Base-by-base conservation (phyloP, 2,888 invertebrate species). In the Ophion ventricosus region DNA sequence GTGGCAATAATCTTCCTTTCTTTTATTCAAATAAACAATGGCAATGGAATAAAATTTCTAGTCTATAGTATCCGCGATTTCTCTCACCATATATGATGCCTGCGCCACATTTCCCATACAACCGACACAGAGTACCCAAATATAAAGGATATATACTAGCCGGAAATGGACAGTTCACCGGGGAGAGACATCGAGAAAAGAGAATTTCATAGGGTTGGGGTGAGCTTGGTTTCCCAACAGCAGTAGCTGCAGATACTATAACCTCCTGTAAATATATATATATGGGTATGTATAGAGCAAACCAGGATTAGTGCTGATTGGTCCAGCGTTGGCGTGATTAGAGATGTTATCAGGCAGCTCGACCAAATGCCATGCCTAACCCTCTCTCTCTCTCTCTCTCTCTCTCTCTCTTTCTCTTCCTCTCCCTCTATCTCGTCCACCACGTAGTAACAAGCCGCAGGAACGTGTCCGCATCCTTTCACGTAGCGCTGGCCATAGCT, bases 321-420 rank as follows among this genome's bases (percentile, higher is more conserved):
- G 93, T 93, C 92, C 92, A 90, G 90, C 91, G 91, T 89, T 91
- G 91, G 90, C 92, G 92, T 93, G 93, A 93, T 93, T 93, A 93
- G 93, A 93, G 93, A 93, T 93, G 93, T 93, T 93, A 93, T 93
- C 93, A 92, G 92, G 86, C 85, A 82, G 84, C 84, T 70, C 82
- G 87, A 88, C 88, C 88, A 87, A 88, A 88, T 88, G 87, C 88
- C 82, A 75, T 76, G 72, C 78, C 84, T 69, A 29, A 59, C 66
- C 70, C 63, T 73, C 73, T 87, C 88, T 88, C 43, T 56, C 35
- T 26, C 57, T n/a, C 54, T 67, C 72, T 26, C 61, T 76, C 76
- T 70, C 59, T 87, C 89, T 88, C 56, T 10, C 40, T 70, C 20
- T 59, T 35, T 70, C 25, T 49, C 26, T 20, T 20, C 54, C 73